Conservation (phyloP, 2,113 vertebrate species). For the Macquaria australasica region DNA sequence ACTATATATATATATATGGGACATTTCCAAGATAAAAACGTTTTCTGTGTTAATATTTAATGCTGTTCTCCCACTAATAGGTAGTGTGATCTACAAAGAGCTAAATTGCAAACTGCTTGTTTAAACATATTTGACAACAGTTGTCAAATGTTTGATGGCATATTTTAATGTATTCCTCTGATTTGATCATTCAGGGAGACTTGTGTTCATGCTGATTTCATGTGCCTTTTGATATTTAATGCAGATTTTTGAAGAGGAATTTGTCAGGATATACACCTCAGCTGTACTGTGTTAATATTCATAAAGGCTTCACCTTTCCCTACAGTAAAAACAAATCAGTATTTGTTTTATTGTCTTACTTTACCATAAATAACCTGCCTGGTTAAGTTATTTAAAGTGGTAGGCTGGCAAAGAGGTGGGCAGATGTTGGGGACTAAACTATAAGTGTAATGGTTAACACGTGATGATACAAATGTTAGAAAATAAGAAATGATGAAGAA, state of each 20-base stretch:
- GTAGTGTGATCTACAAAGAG: constrained; percentile 26
- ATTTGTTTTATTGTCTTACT: constrained; percentile 29
- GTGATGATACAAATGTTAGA: not conserved
- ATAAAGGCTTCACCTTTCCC: constrained; percentile 36
- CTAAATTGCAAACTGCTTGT: constrained; percentile 36
- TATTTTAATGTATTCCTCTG: constrained; percentile 60
- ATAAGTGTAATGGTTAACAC: not conserved
- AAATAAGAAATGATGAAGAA: not conserved
- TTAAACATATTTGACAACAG: constrained; percentile 34
- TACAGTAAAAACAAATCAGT: constrained; percentile 57
- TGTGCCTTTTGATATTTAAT: constrained; percentile 79
- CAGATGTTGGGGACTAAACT: not conserved
- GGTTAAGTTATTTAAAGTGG: constrained; percentile 18
- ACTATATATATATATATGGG: not conserved
- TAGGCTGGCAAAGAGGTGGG: not conserved
- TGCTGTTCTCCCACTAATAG: constrained; percentile 19
- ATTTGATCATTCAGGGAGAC: constrained; percentile 71
- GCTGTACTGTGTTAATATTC: constrained; percentile 69
- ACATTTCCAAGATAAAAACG: constrained; percentile 21
- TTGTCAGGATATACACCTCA: constrained; percentile 45
- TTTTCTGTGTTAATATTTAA: constrained; percentile 48
- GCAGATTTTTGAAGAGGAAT: constrained; percentile 55
- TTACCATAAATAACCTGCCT: too few relatives aligned
- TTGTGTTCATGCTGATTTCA: constrained; percentile 62
- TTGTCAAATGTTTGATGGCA: constrained; percentile 10